These are phyloP conservation scores for Pristionchus entomophagus DNA, from an alignment of 2,888 invertebrate genomes.

Conservation along the genomic window DNA sequence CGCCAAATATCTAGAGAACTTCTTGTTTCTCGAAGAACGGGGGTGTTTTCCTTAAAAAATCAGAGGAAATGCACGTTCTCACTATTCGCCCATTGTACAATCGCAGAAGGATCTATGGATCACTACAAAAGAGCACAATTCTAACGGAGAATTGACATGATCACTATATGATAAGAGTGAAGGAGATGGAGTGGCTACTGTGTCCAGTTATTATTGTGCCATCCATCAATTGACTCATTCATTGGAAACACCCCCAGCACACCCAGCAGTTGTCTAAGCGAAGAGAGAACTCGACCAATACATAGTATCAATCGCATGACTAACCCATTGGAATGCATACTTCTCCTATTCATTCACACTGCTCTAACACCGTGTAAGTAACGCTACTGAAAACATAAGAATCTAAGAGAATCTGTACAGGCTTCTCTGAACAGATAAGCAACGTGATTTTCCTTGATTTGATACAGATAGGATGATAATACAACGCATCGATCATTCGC, in stretches of 20 bases:
- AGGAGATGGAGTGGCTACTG: neutral
- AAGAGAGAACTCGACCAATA: neutral
- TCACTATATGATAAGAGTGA: neutral
- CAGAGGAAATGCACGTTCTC: no score
- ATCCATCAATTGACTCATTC: neutral
- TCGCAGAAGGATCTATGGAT: no score
- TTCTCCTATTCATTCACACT: neutral
- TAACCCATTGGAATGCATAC: neutral
- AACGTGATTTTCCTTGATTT: no score
- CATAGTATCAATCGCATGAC: neutral
- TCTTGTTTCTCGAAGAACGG: no score
- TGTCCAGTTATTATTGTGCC: neutral
- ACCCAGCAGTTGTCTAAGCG: neutral
- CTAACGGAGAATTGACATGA: neutral
- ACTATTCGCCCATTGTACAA: no score
- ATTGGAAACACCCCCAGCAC: neutral
- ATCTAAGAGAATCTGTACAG: no score
- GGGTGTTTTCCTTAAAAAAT: no score
- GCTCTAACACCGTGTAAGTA: neutral
- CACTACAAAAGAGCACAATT: conserved; percentile 3
- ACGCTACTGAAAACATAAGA: neutral
- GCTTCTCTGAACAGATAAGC: no score
- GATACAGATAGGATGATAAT: no score
- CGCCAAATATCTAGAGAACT: no score
- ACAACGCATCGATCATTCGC: no score